These are phyloP conservation scores for Pao palembangensis DNA, from an alignment of 2,113 vertebrate species.

Conservation along the genomic window DNA sequence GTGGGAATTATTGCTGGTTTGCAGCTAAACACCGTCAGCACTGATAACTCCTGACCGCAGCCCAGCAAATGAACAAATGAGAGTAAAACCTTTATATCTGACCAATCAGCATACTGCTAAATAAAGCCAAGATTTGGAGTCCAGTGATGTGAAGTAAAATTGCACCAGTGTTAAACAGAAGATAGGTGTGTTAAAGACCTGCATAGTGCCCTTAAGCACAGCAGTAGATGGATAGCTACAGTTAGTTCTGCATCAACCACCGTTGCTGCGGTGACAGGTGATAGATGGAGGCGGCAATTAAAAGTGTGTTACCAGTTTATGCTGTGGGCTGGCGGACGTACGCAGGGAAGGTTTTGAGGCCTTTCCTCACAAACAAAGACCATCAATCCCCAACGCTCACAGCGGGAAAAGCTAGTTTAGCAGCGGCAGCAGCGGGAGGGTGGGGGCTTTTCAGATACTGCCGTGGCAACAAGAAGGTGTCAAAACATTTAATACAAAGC, in stretches of 20 bases:
- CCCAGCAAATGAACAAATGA: slow-evolving; percentile 9
- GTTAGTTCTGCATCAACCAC: slow-evolving; percentile 58
- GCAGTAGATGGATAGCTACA: slow-evolving; percentile 24
- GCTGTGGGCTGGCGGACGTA: slow-evolving; percentile 44
- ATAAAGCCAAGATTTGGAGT: not conserved
- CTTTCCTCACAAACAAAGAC: slow-evolving; percentile 66
- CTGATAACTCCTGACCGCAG: slow-evolving; percentile 37
- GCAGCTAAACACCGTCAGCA: slow-evolving; percentile 28
- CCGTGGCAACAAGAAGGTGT: not conserved
- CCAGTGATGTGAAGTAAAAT: not conserved
- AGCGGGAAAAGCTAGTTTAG: slow-evolving; percentile 43
- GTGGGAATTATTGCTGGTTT: slow-evolving; percentile 31
- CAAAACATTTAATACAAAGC: not conserved
- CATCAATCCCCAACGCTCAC: slow-evolving; percentile 68
- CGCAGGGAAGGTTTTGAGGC: slow-evolving; percentile 64
- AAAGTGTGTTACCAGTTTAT: slow-evolving; percentile 78
- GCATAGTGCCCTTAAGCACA: slow-evolving; percentile 3
- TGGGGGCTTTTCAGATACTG: too few species aligned
- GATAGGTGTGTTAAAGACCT: slow-evolving; percentile 1
- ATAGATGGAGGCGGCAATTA: slow-evolving; percentile 77
- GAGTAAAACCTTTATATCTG: too few species aligned
- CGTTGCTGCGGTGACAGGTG: slow-evolving; percentile 62
- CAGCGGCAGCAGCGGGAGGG: slow-evolving; percentile 35
- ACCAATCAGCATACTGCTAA: not conserved
- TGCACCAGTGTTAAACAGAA: not conserved